Evolutionary conservation across 2,113 vertebrate genomes (phyloP).

Genomic region (Anolis sagrei): DNA sequence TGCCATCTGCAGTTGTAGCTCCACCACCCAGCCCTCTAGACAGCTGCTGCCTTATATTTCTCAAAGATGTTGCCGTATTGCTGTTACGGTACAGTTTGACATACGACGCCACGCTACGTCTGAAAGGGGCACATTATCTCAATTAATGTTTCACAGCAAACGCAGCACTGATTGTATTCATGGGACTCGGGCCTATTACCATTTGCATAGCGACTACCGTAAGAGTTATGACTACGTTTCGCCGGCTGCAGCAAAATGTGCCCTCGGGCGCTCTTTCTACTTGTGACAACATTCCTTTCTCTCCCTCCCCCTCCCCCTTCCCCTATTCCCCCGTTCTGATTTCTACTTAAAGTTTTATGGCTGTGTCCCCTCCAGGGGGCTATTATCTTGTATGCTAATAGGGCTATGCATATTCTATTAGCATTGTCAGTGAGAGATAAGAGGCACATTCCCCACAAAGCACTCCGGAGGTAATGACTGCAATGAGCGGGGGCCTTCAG

Average conservation of each 20-base stretch:
- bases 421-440: conserved; percentile 88
- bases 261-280: conserved; percentile 79
- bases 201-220: conserved; percentile 79
- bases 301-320: conserved; percentile 61
- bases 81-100: conserved; percentile 66
- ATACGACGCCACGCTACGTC: conserved; percentile 62
- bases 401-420: conserved; percentile 93
- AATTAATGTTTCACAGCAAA: conserved; percentile 78
- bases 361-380: conserved; percentile 90
- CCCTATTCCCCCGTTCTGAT: conserved; percentile 89
- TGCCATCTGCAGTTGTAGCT: conserved; percentile 14
- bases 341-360: conserved; percentile 97
- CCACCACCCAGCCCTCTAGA: neutral
- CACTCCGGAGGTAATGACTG: conserved; percentile 90
- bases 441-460: conserved; percentile 86
- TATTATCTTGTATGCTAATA: conserved; percentile 95
- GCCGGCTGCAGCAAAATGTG: conserved; percentile 76
- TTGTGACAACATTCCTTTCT: conserved; percentile 87
- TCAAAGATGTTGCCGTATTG: conserved; percentile 69
- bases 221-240: conserved; percentile 77
- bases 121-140: conserved; percentile 74
- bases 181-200: conserved; percentile 77
- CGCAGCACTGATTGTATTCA: conserved; percentile 76
- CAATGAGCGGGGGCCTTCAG: conserved; percentile 82
- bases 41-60: neutral